Percentiles rank a stretch among this genome's conserved stretches.
These are phyloP conservation scores for Ictidomys tridecemlineatus DNA, from an alignment of 2,113 vertebrate species.

Conservation along the genomic window DNA sequence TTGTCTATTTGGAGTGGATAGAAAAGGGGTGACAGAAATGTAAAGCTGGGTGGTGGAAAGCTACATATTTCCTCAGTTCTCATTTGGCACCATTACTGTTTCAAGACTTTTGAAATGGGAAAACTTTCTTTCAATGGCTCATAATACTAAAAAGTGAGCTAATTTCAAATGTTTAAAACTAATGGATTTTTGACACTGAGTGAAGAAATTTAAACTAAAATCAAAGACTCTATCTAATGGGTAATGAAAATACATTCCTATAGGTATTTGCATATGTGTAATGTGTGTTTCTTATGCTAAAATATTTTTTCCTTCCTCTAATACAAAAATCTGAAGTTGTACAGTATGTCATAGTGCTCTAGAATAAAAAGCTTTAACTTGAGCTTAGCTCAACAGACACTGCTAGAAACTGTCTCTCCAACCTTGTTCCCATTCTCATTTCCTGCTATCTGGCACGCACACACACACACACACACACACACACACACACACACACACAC, in stretches of 20 bases:
- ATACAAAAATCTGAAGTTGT: not conserved
- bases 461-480: no score
- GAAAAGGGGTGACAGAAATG: not conserved
- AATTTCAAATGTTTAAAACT: conserved; percentile 31
- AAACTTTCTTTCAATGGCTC: not conserved
- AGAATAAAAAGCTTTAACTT: not conserved
- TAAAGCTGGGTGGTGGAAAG: not conserved
- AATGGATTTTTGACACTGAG: conserved; percentile 5
- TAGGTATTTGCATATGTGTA: not conserved
- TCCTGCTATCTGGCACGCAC: not conserved
- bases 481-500: no score
- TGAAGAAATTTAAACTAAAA: conserved; percentile 58
- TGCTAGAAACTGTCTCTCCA: not conserved
- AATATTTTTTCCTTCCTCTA: not conserved
- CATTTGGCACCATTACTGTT: not conserved
- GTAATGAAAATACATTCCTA: not conserved
- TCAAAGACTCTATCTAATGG: not conserved
- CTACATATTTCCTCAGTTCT: not conserved
- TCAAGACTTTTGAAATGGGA: not conserved
- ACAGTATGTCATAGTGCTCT: not conserved
- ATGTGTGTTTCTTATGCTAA: not conserved
- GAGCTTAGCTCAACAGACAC: not conserved
- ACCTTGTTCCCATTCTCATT: not conserved
- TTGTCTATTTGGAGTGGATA: not conserved
- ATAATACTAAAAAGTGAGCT: conserved; percentile 39